Conservation (phyloP, 1,140 invertebrate species). For the Monochamus saltuarius region DNA sequence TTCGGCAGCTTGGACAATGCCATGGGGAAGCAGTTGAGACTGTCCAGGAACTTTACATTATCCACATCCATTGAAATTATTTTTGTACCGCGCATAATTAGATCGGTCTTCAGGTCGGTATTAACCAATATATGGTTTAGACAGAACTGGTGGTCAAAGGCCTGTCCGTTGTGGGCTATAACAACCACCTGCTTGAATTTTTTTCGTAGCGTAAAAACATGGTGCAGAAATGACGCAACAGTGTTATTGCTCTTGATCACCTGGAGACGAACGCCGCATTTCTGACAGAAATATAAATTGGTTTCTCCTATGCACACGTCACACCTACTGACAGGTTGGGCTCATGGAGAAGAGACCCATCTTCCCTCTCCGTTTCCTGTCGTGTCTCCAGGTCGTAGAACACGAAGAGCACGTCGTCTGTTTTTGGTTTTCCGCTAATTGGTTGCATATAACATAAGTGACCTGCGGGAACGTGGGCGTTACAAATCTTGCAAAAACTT, state of each 20-base stretch:
- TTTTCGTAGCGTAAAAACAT: conserved; percentile 6
- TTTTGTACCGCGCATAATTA: conserved; percentile 16
- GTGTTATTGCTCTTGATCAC: too few relatives aligned
- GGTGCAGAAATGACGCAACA: too few relatives aligned
- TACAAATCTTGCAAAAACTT: conserved; percentile 17
- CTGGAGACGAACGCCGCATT: conserved; percentile 14
- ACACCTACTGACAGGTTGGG: conserved; percentile 23
- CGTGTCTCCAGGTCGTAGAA: conserved; percentile 26
- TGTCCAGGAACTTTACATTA: too few relatives aligned
- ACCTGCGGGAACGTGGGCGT: too few relatives aligned
- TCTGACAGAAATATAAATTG: background rate
- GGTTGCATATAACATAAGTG: too few relatives aligned
- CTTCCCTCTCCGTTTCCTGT: conserved; percentile 19
- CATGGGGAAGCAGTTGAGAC: conserved; percentile 20
- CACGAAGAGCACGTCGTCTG: too few relatives aligned
- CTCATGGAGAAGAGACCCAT: conserved; percentile 13
- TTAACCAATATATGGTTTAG: conserved; percentile 1
- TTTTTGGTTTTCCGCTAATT: too few relatives aligned
- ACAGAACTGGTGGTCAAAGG: conserved; percentile 18
- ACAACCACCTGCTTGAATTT: conserved; percentile 14
- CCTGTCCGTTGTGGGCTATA: conserved; percentile 12
- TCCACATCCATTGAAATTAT: too few relatives aligned
- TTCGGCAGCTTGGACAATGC: conserved; percentile 11
- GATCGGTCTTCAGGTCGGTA: conserved; percentile 8
- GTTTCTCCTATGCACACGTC: conserved; percentile 6